These are phyloP conservation scores for Pyrgus malvae DNA, from an alignment of 2,888 invertebrate genomes.

Conservation along the genomic window DNA sequence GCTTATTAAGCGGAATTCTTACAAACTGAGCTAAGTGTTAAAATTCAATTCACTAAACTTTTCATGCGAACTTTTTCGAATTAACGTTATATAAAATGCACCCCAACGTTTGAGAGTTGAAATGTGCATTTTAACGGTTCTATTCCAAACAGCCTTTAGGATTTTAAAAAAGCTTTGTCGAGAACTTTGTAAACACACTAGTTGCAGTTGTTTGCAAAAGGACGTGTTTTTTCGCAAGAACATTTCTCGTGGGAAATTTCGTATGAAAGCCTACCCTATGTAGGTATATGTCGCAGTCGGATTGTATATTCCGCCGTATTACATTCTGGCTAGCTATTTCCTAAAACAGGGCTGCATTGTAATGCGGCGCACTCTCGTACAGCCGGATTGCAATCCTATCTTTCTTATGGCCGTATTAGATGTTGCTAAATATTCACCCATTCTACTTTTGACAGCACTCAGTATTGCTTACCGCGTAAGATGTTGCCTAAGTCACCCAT, in stretches of 20 bases:
- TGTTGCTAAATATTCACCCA: too few relatives aligned
- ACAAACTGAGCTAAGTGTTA: slow-evolving; percentile 7
- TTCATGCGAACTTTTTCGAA: slow-evolving; percentile 11
- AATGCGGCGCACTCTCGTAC: too few relatives aligned
- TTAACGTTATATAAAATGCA: slow-evolving; percentile 18
- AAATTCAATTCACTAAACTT: slow-evolving; percentile 18
- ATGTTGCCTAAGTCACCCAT: too few relatives aligned
- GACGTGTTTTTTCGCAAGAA: neutral
- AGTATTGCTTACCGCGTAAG: too few relatives aligned
- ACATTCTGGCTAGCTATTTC: too few relatives aligned
- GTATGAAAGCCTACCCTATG: neutral
- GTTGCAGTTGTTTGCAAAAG: slow-evolving; percentile 13
- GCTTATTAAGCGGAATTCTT: slow-evolving; percentile 6
- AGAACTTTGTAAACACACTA: neutral
- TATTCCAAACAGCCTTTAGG: slow-evolving; percentile 4
- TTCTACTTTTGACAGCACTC: too few relatives aligned
- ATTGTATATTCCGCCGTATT: too few relatives aligned
- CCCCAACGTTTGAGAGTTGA: slow-evolving; percentile 1
- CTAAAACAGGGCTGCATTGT: too few relatives aligned
- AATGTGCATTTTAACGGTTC: slow-evolving; percentile 15
- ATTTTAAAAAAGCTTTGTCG: slow-evolving; percentile 12
- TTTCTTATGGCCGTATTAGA: too few relatives aligned
- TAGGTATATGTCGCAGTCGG: too few relatives aligned
- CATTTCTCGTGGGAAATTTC: neutral
- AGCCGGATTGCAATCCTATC: too few relatives aligned